phyloP scores from a whole-genome alignment of 2,888 invertebrate species.

The Antheraea yamamai region DNA sequence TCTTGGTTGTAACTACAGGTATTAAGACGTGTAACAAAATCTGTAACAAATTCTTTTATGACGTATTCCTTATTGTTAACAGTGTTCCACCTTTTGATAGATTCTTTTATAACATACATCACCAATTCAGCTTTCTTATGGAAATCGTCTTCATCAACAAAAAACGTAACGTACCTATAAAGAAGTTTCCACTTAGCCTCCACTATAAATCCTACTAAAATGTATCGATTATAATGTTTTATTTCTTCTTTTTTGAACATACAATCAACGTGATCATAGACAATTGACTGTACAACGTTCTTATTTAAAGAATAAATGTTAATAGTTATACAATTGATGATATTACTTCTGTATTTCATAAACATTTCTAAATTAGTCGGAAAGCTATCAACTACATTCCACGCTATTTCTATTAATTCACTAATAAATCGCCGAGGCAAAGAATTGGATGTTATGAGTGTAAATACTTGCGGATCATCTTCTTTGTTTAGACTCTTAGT shows the following conservation, averaged over 20 bases:
- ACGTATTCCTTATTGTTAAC: constrained; percentile 27
- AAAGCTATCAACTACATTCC: constrained; percentile 46
- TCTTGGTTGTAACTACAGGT: constrained; percentile 19
- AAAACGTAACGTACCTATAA: constrained; percentile 34
- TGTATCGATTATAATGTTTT: constrained; percentile 17
- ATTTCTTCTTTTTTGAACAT: constrained; percentile 35
- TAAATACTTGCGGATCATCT: constrained; percentile 50
- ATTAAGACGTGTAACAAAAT: constrained; percentile 35
- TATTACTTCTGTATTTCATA: constrained; percentile 31
- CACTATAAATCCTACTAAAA: constrained; percentile 28
- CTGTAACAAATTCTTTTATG: constrained; percentile 28
- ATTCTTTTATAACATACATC: constrained; percentile 33
- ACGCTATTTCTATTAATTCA: constrained; percentile 42
- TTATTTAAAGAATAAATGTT: constrained; percentile 38
- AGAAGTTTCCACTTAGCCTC: constrained; percentile 44
- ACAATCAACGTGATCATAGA: constrained; percentile 43
- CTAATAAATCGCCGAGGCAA: constrained; percentile 41
- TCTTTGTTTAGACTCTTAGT: constrained; percentile 46
- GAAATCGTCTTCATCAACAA: constrained; percentile 29
- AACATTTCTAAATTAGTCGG: constrained; percentile 37
- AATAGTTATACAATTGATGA: constrained; percentile 37
- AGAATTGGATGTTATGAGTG: constrained; percentile 32
- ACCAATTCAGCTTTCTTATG: constrained; percentile 30
- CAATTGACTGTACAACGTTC: constrained; percentile 38
- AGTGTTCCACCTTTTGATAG: constrained; percentile 35